Evolutionary conservation across 37 sponge, comb jelly and placozoan species (phyloP), one percentile per base, ranked within the genome.

Genomic region (Eunapius fragilis): DNA sequence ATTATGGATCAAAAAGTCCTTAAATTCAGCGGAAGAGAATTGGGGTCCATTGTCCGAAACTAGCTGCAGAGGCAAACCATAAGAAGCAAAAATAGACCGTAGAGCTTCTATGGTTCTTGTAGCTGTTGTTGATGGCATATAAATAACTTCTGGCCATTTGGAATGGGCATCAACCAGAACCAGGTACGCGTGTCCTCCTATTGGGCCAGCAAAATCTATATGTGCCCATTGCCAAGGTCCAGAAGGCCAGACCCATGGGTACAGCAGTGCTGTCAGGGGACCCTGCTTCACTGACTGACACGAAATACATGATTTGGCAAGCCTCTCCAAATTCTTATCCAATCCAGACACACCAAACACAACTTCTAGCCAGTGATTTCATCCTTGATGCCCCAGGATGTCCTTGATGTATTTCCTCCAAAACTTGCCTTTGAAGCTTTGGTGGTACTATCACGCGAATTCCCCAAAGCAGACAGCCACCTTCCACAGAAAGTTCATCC

Each of bases 111-210:
- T 80, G 48, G 73, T 48, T 37, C 2, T 38, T 31, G 23, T 67
- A 68, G 81, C 81, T 79, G 80, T 80, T 48, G 80, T 78, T 22
- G 41, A 45, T 1, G 26, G 26, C 76, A 74, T 77, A 12, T 76
- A 7, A 23, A 58, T 22, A 17, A 34, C 50, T 25, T 81, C 82
- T 9, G 68, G 36, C 88, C 88, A 87, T 41, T 82, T 82, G 31
- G 82, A 81, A 28, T 81, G 82, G 27, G 88, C 88, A 48, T 87
- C 88, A 81, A 75, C 58, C 23, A 87, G 37, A 31, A 87, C 19
- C 24, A 82, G 25, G 67, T 45, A 74, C 50, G 30, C 9, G 22
- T n/a, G 32, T 50, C 71, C 71, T 35, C n/a, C 28, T 68, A 85
- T 68, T 9, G 70, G 79, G 34, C 37, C 86, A 85, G 79, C 79